A percentile compares a stretch with the other conserved stretches of the same genome.
phyloP scores from a whole-genome alignment of 2,888 invertebrate genomes.

The Andrena bucephala region DNA sequence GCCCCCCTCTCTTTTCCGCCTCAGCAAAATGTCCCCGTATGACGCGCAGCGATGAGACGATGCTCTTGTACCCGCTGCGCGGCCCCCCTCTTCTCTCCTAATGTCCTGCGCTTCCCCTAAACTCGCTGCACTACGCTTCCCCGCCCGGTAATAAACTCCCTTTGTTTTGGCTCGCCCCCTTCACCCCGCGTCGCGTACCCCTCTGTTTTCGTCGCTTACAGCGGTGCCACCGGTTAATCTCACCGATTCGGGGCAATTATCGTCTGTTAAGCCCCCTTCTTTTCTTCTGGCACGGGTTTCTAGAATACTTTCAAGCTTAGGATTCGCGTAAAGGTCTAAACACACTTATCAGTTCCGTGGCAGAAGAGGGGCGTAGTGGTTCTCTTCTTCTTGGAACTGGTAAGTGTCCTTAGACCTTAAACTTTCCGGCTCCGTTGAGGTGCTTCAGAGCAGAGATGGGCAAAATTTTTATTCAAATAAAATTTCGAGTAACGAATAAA shows the following conservation, averaged over 20 bases:
- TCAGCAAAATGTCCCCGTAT: conserved; percentile 60
- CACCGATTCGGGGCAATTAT: conserved; percentile 42
- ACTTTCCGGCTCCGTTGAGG: no score
- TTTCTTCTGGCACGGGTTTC: neutral
- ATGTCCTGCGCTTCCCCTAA: conserved; percentile 41
- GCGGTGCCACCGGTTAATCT: conserved; percentile 8
- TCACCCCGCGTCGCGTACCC: conserved; percentile 20
- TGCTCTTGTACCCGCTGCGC: conserved; percentile 51
- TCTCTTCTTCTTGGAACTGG: no score
- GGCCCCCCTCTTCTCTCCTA: conserved; percentile 40
- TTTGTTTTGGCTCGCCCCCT: conserved; percentile 76
- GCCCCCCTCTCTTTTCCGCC: conserved; percentile 38
- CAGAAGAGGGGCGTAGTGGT: no score
- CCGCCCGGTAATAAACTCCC: conserved; percentile 77
- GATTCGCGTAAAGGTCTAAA: neutral
- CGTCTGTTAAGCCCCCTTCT: conserved; percentile 15
- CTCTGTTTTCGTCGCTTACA: conserved; percentile 34
- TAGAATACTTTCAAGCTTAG: neutral
- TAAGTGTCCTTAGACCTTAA: no score
- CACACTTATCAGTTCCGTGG: no score
- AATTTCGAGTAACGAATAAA: no score
- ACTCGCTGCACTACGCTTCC: conserved; percentile 42
- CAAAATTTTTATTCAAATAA: no score
- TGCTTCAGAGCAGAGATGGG: no score
- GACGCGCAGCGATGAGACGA: conserved; percentile 52